Base-by-base conservation (phyloP, 1,140 invertebrate genomes). In the Diuraphis noxia region DNA sequence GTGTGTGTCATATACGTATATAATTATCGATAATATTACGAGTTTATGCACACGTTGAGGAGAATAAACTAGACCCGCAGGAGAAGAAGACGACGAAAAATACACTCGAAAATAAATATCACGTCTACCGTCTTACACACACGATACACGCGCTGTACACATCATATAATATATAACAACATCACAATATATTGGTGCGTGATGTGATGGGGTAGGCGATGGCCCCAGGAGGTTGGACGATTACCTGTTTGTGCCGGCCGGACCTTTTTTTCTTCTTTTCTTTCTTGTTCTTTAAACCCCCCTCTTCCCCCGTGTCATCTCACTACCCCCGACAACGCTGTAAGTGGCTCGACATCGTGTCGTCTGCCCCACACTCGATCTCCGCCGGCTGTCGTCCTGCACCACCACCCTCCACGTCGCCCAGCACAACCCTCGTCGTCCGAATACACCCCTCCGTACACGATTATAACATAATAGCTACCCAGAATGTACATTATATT, bases 211-310 rank as follows among this genome's bases (percentile, higher is more conserved):
- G 43, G n/a, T 25, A 49, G 81, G 90, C 1, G 90, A 49, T 46
- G 38, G 81, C 38, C 91, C 81, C 25, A 30, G 46, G n/a, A 34
- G n/a, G 38, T 34, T 13, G 23, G 23, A 82, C 84, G 49, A 84
- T 72, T 91, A 84, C 79, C 84, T 36, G 36, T 30, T 81, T n/a
- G 77, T 23, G 82, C 46, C 90, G 40, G 36, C 36, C 79, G 38
- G 49, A 85, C 91, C 85, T 56, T 43, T 91, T 84, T 91, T 91
- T 36, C 89, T 52, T 34, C 52, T 63, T 81, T 91, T 91, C 34
- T 89, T 52, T 19, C 52, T 49, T 79, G 56, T 82, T n/a, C 46
- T 6, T 7, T 21, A 0, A 21, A 1, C 41, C 87, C 86, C 0
- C 72, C 21, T 23, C 72, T 10, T 23, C 30, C 34, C 72, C n/a